Evolutionary conservation across 2,797 vertebrate species (phyloP).

Genomic region (Enteromius fasciolatus): DNA sequence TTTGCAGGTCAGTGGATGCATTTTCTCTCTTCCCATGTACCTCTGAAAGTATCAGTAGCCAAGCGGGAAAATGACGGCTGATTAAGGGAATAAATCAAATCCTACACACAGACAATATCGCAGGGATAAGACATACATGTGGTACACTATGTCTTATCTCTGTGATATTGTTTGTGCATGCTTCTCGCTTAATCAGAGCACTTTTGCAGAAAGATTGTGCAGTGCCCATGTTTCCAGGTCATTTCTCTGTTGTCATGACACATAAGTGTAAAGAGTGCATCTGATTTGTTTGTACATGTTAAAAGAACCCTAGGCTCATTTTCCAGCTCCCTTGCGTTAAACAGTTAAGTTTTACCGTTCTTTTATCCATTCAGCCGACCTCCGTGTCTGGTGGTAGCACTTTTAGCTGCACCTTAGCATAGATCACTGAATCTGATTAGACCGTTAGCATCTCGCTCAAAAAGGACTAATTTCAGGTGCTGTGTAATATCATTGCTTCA

Average conservation of each 20-base stretch:
- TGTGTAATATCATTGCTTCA: too few species aligned
- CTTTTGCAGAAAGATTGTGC: not conserved
- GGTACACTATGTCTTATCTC: not conserved
- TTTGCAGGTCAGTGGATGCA: constrained; percentile 21
- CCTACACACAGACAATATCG: not conserved
- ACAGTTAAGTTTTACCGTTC: too few species aligned
- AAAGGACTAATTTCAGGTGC: too few species aligned
- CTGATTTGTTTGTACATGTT: not conserved
- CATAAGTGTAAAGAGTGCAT: not conserved
- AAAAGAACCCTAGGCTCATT: not conserved
- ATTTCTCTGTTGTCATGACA: not conserved
- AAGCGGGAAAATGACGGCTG: not conserved
- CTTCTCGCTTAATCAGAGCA: not conserved
- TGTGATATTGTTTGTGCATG: not conserved
- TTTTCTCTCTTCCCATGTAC: constrained; percentile 25
- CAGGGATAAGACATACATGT: too few species aligned
- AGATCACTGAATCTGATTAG: too few species aligned
- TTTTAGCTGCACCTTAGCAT: too few species aligned
- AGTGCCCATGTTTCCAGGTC: not conserved
- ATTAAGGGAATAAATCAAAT: not conserved
- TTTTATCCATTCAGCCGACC: too few species aligned
- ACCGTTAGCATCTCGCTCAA: too few species aligned
- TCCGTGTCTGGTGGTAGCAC: too few species aligned
- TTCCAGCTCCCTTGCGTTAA: too few species aligned
- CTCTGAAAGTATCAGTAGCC: not conserved